These are phyloP conservation scores for Catamblyrhynchus diadema DNA, from an alignment of 2,797 vertebrate genomes.

Conservation along the genomic window DNA sequence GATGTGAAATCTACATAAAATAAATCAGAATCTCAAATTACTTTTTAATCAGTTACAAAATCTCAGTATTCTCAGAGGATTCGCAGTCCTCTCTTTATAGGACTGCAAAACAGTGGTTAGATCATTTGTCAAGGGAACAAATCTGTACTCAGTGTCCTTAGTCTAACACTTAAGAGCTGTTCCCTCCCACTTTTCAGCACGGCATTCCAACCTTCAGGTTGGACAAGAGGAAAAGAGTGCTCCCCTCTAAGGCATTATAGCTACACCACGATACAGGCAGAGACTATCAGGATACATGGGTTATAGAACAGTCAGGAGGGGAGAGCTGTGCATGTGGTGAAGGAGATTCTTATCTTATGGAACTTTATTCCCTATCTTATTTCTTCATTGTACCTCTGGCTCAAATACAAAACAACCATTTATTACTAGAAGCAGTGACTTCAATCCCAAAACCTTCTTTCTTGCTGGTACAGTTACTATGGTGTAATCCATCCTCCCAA, in stretches of 20 bases:
- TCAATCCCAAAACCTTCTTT: background rate
- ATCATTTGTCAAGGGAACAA: background rate
- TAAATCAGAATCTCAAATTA: background rate
- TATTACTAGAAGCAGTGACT: background rate
- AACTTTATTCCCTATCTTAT: background rate
- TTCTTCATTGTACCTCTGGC: background rate
- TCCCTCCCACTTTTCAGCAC: background rate
- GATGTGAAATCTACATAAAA: background rate
- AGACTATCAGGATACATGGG: background rate
- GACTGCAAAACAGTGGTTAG: background rate
- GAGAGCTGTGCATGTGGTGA: background rate
- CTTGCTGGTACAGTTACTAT: background rate
- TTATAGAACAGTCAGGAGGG: background rate
- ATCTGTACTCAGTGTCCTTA: background rate
- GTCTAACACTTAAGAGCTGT: background rate
- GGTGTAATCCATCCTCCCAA: background rate
- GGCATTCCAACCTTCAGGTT: background rate
- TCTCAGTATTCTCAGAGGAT: background rate
- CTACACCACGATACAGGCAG: accelerated
- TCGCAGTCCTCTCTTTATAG: background rate
- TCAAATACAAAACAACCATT: background rate
- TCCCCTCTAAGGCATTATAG: background rate
- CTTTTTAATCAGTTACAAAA: background rate
- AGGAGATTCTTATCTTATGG: background rate
- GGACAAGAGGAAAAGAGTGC: background rate